Evolutionary conservation across 1,140 invertebrate species (phyloP).

Genomic region (Venustaconcha ellipsiformis): DNA sequence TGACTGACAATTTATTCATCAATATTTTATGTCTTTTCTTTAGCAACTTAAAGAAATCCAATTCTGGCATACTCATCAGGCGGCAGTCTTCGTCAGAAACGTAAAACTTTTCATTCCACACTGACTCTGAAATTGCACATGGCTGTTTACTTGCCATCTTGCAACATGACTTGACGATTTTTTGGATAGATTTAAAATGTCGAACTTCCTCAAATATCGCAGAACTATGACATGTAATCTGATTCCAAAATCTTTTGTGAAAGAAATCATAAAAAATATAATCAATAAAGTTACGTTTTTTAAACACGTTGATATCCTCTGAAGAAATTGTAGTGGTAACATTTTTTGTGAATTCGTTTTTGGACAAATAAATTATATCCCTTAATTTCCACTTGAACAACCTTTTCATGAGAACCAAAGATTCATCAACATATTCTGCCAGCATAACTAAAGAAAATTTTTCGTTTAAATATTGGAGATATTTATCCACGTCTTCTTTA

Average conservation of each 20-base stretch:
- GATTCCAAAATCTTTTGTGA: slow-evolving; percentile 10
- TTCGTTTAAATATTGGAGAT: slow-evolving; percentile 27
- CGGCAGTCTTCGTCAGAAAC: no score
- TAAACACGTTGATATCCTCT: slow-evolving; percentile 5
- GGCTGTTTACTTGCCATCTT: no score
- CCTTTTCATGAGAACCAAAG: slow-evolving; percentile 70
- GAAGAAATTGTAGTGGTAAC: not conserved
- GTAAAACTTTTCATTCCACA: no score
- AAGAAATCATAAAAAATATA: slow-evolving; percentile 37
- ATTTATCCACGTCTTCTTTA: slow-evolving; percentile 20
- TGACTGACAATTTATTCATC: no score
- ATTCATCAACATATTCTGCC: slow-evolving; percentile 72
- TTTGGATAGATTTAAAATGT: no score
- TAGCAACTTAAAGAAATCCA: no score
- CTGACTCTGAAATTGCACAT: no score
- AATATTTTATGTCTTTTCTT: no score
- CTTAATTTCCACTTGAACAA: slow-evolving; percentile 70
- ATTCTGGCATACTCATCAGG: no score
- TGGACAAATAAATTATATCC: slow-evolving; percentile 62
- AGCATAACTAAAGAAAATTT: slow-evolving; percentile 72
- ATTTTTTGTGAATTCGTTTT: slow-evolving; percentile 10
- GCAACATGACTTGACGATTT: no score
- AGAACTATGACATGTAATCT: no score
- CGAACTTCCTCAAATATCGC: no score
- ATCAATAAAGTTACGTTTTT: slow-evolving; percentile 25